Percentiles rank a stretch among this genome's conserved stretches.
Conservation (phyloP, 1,140 invertebrate species). For the Parasteatoda tepidariorum region DNA sequence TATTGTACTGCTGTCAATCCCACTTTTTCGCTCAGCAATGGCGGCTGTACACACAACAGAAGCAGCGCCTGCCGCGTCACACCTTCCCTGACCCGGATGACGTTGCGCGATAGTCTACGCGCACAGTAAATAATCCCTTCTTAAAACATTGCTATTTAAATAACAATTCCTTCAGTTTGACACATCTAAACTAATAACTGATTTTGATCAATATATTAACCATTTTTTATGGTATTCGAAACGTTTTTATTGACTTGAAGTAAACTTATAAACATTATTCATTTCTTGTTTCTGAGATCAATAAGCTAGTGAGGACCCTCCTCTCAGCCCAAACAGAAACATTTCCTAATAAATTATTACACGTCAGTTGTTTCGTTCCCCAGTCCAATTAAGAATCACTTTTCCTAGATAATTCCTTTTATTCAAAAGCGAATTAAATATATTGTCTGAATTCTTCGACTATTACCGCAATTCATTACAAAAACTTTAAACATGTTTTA, state of each 20-base stretch:
- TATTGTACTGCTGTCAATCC: slow-evolving; percentile 27
- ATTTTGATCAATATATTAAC: too few relatives aligned
- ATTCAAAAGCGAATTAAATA: not conserved
- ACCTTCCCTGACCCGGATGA: slow-evolving; percentile 50
- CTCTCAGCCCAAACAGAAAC: not conserved
- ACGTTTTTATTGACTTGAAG: too few relatives aligned
- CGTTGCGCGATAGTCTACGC: slow-evolving; percentile 26
- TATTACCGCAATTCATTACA: too few relatives aligned
- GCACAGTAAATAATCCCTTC: slow-evolving; percentile 17
- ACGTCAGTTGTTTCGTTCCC: not conserved
- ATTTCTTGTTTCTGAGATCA: not conserved
- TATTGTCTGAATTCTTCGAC: too few relatives aligned
- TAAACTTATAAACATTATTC: not conserved
- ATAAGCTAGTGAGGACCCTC: not conserved
- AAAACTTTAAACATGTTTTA: too few relatives aligned
- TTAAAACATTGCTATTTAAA: not conserved
- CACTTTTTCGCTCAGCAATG: slow-evolving; percentile 42
- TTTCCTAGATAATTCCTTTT: not conserved
- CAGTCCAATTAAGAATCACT: not conserved
- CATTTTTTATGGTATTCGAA: too few relatives aligned
- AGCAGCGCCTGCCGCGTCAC: slow-evolving; percentile 40
- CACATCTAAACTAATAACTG: too few relatives aligned
- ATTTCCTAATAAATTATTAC: not conserved
- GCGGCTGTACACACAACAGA: slow-evolving; percentile 37
- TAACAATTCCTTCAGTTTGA: too few relatives aligned